Evolutionary conservation across 2,888 invertebrate genomes (phyloP).

Genomic region (Eristalis arbustorum): DNA sequence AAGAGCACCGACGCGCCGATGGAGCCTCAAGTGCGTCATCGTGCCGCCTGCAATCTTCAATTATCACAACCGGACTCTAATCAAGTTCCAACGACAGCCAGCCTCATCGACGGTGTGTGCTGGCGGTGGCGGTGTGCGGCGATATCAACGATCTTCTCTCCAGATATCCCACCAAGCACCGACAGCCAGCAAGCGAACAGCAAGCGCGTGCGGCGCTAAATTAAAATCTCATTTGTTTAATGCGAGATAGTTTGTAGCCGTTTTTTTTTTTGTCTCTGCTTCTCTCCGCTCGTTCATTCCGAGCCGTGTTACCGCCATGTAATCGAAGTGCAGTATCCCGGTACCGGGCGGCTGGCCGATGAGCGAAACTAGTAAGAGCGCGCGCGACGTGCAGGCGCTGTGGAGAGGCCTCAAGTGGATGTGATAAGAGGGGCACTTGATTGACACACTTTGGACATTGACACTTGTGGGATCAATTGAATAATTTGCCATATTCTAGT

Average conservation of each 20-base stretch:
- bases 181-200: constrained; percentile 7
- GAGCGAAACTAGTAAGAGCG: constrained; percentile 11
- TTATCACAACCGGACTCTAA: constrained; percentile 60
- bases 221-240: constrained; percentile 60
- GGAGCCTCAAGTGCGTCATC: constrained; percentile 43
- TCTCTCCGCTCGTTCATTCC: not conserved
- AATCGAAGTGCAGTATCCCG: constrained; percentile 19
- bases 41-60: constrained; percentile 51
- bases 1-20: not conserved
- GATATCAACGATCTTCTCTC: constrained; percentile 39
- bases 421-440: constrained; percentile 42
- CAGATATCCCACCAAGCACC: constrained; percentile 10
- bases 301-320: constrained; percentile 30
- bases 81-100: constrained; percentile 49
- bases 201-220: constrained; percentile 56
- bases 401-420: constrained; percentile 21
- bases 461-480: constrained; percentile 30
- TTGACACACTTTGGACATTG: constrained; percentile 41
- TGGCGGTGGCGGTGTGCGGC: not conserved
- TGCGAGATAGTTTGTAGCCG: constrained; percentile 1
- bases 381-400: constrained; percentile 1
- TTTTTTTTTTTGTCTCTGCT: not conserved
- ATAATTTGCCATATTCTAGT: not conserved
- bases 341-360: not conserved
- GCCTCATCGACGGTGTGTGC: not conserved